Conservation (phyloP, 2,113 vertebrate species). For the Phaethon lepturus region DNA sequence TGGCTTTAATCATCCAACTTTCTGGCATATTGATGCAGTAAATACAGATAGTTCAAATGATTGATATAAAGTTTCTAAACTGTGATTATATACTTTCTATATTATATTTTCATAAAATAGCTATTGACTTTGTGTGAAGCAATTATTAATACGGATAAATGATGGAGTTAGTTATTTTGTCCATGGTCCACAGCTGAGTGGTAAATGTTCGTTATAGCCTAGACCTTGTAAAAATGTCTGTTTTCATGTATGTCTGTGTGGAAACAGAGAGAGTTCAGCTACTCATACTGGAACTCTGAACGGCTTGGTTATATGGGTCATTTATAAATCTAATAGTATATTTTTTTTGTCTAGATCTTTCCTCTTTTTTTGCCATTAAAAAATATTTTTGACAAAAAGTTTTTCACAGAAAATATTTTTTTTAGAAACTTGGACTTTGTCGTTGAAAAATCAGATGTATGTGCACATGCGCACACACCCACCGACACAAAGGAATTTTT, state of each 20-base stretch:
- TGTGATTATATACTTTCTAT: not conserved
- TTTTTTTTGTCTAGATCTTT: not conserved
- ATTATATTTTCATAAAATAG: not conserved
- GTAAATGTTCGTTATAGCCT: not conserved
- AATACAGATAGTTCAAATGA: not conserved
- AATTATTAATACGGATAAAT: not conserved
- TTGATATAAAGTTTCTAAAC: not conserved
- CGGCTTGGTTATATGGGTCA: not conserved
- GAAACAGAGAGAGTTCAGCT: not conserved
- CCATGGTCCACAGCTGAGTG: not conserved
- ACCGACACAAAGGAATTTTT: not conserved
- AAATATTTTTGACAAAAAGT: not conserved
- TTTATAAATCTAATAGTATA: not conserved
- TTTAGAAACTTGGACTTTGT: not conserved
- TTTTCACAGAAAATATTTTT: not conserved
- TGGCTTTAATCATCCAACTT: not conserved
- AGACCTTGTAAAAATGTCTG: not conserved
- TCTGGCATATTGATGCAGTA: not conserved
- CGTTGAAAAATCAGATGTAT: not conserved
- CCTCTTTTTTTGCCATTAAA: not conserved
- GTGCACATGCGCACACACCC: not conserved
- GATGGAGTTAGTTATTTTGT: not conserved
- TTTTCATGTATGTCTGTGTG: not conserved
- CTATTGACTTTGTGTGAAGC: not conserved
- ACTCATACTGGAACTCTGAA: not conserved